A percentile compares a stretch with the other conserved stretches of the same genome.
These are phyloP conservation scores for Macrochelys suwanniensis DNA, from an alignment of 2,797 vertebrate species.

Conservation along the genomic window DNA sequence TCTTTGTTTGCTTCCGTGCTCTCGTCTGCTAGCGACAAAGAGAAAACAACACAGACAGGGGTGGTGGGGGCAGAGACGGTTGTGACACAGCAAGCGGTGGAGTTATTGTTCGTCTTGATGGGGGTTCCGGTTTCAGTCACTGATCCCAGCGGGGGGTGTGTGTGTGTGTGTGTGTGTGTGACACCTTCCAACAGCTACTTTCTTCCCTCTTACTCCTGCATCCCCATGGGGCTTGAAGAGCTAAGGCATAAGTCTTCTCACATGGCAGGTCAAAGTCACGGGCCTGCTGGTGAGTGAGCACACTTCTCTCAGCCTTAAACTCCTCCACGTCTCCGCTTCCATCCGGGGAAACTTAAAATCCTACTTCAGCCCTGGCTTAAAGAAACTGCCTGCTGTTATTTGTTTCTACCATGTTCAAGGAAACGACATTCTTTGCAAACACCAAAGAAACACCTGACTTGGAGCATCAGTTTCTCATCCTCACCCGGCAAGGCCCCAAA, in stretches of 20 bases:
- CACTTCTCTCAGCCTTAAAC: too few species aligned
- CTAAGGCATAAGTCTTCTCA: background rate
- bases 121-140: background rate
- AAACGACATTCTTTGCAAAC: too few species aligned
- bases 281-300: too few species aligned
- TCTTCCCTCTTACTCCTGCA: background rate
- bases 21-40: constrained; percentile 53
- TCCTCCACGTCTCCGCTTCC: background rate
- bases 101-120: background rate
- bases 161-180: rapidly evolving
- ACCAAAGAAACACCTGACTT: too few species aligned
- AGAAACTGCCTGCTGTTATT: too few species aligned
- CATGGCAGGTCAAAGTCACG: background rate
- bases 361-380: too few species aligned
- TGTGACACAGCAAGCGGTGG: background rate
- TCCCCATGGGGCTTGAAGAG: too few species aligned
- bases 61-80: background rate
- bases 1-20: constrained; percentile 34
- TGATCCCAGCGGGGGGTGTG: background rate
- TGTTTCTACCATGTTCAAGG: too few species aligned
- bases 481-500: background rate
- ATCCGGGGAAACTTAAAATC: background rate
- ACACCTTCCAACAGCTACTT: background rate
- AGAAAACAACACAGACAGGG: background rate
- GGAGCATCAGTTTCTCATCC: background rate